Base-by-base conservation (phyloP, 2,113 vertebrate species). In the Cyprinodon brontotheroides region DNA sequence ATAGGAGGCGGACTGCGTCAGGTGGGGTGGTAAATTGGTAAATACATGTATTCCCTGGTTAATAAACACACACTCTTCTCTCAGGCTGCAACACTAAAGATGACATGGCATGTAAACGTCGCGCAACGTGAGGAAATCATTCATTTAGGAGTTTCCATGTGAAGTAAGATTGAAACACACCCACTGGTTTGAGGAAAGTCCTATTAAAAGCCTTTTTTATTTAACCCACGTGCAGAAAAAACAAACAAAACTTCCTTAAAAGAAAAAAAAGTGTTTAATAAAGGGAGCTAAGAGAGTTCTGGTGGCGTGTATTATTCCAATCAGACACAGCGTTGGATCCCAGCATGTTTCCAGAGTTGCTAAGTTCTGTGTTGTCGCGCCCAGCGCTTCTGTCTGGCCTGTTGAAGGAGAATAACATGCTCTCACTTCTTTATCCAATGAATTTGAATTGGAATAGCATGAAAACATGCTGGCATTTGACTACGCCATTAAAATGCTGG, bases 401-500 rank as follows among this genome's bases (percentile, higher is more conserved):
- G 88, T 92, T 87, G 89, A 93, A 90, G 82, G 78, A 85, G 89
- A 92, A 93, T 82, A 87, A 88, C 89, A 85, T 71, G 15, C 86
- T 89, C 86, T 92, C 88, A 90, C 87, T 94, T 94, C 91, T 88
- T 89, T 88, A 89, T 95, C 94, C 92, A 94, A 89, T 91, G 86
- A 82, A 91, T 93, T 92, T 75, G 90, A 93, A 94, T 93, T 93
- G 94, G 92, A 94, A 92, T 89, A 89, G 93, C 92, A 94, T 94
- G 85, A 94, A 92, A 94, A 93, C 93, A 91, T 80, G 86, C 93
- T 94, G 94, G 92, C 93, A 94, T 94, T 94, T 94, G 91, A 93
- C 92, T 91, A 92, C 88, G 91, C 93, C 93, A 95, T 94, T 94
- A 94, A 94, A 94, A 95, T 93, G 93, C 94, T 95, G 93, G 94